Conservation (phyloP, 2,797 vertebrate species). For the Acanthiza pusilla region DNA sequence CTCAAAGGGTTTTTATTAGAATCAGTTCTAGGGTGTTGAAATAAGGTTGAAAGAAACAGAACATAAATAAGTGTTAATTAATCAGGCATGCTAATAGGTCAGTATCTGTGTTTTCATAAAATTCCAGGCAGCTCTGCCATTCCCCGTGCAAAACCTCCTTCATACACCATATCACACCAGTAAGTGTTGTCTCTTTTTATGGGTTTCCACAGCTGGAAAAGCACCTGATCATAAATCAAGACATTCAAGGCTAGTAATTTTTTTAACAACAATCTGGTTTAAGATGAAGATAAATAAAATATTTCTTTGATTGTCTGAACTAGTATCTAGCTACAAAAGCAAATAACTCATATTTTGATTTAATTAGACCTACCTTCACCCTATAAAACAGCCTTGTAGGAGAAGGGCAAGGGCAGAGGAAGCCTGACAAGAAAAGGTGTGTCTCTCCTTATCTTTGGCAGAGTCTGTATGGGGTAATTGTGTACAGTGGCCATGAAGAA, state of each 20-base stretch:
- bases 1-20: conserved; percentile 26
- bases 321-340: neutral
- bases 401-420: neutral
- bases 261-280: neutral
- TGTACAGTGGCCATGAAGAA: neutral
- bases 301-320: neutral
- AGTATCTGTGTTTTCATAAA: conserved; percentile 21
- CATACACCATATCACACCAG: neutral
- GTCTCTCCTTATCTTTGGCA: neutral
- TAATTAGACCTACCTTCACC: neutral
- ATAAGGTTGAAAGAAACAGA: conserved; percentile 29
- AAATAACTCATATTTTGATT: neutral
- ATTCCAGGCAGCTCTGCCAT: neutral
- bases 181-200: neutral
- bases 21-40: conserved; percentile 15
- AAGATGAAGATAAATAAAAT: neutral
- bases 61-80: conserved; percentile 55
- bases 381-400: neutral
- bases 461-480: neutral
- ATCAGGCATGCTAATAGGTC: conserved; percentile 3
- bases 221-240: neutral
- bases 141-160: neutral
- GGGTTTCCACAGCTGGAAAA: neutral
- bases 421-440: neutral
- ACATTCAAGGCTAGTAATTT: neutral